Percentiles rank a stretch among this genome's conserved stretches.
phyloP scores from a whole-genome alignment of 2,888 invertebrate genomes.

The Tholera decimalis region DNA sequence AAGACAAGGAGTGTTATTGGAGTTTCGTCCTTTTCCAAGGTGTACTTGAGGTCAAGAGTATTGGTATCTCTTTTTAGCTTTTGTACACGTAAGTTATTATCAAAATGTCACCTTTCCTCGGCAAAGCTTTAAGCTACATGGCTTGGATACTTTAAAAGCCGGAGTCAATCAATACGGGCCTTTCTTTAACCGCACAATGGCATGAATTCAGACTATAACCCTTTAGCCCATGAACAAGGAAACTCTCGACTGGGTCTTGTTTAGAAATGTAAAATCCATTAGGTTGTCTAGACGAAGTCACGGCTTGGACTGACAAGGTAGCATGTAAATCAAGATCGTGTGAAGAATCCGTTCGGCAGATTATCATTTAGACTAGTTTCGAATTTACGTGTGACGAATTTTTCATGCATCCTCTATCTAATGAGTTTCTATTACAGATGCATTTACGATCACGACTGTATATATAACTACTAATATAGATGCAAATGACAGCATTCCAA shows the following conservation, averaged over 20 bases:
- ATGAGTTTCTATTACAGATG: conserved; percentile 5
- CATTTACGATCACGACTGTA: not conserved
- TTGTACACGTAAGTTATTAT: not conserved
- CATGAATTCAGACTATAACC: conserved; percentile 39
- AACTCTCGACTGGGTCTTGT: conserved; percentile 30
- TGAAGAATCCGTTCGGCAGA: conserved; percentile 42
- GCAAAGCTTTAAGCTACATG: not conserved
- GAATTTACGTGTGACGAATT: conserved; percentile 43
- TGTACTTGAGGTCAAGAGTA: not conserved
- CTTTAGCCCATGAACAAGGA: conserved; percentile 29
- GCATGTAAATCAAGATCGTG: conserved; percentile 60
- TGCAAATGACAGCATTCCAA: not conserved
- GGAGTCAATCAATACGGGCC: conserved; percentile 40
- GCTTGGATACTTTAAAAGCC: conserved; percentile 19
- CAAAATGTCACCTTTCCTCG: conserved; percentile 13
- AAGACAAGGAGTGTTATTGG: conserved; percentile 13
- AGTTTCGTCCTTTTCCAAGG: conserved; percentile 10
- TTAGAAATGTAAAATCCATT: conserved; percentile 50
- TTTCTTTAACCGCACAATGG: conserved; percentile 35
- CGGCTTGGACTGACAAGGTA: conserved; percentile 32
- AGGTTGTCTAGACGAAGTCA: conserved; percentile 61
- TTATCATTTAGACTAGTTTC: conserved; percentile 60
- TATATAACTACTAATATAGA: not conserved
- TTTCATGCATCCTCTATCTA: conserved; percentile 2
- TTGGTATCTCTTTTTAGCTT: not conserved